These are phyloP conservation scores for Epinephelus coioides DNA, from an alignment of 2,797 vertebrate genomes.

Conservation along the genomic window DNA sequence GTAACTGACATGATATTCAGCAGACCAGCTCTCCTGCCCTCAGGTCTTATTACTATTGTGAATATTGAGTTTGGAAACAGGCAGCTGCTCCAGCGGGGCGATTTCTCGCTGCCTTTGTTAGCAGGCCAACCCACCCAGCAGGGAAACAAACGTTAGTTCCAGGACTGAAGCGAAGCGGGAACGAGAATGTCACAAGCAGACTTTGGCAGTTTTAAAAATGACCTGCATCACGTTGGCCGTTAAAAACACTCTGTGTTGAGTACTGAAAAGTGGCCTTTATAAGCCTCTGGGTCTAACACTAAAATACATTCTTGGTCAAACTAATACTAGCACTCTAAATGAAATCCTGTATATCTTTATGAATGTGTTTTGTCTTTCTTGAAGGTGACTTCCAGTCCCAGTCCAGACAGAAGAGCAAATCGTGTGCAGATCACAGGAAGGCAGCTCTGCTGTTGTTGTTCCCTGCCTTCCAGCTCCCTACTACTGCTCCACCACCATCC, in stretches of 20 bases:
- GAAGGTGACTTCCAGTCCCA: constrained; percentile 32
- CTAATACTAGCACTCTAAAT: not conserved
- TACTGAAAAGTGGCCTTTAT: constrained; percentile 81
- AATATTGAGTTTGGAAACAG: constrained; percentile 79
- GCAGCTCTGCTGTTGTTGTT: constrained; percentile 43
- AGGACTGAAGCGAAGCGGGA: constrained; percentile 65
- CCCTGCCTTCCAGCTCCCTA: constrained; percentile 52
- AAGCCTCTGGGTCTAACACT: constrained; percentile 68
- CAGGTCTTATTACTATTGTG: constrained; percentile 58
- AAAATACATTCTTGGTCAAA: constrained; percentile 57
- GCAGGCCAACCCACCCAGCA: constrained; percentile 71
- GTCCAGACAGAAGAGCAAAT: constrained; percentile 38
- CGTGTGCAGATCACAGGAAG: constrained; percentile 32
- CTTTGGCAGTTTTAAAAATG: constrained; percentile 70
- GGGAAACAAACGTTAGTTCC: constrained; percentile 76
- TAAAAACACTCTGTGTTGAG: constrained; percentile 73
- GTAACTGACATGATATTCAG: not conserved
- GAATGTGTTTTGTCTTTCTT: constrained; percentile 41
- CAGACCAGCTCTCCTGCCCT: constrained; percentile 13
- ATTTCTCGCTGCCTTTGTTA: constrained; percentile 74
- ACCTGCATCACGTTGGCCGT: constrained; percentile 85
- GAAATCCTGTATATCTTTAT: not conserved
- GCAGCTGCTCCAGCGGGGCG: constrained; percentile 79
- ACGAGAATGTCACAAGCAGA: constrained; percentile 74
- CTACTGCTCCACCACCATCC: constrained; percentile 44